Evolutionary conservation across 2,888 invertebrate species (phyloP).

Genomic region (Geotrupes spiniger): DNA sequence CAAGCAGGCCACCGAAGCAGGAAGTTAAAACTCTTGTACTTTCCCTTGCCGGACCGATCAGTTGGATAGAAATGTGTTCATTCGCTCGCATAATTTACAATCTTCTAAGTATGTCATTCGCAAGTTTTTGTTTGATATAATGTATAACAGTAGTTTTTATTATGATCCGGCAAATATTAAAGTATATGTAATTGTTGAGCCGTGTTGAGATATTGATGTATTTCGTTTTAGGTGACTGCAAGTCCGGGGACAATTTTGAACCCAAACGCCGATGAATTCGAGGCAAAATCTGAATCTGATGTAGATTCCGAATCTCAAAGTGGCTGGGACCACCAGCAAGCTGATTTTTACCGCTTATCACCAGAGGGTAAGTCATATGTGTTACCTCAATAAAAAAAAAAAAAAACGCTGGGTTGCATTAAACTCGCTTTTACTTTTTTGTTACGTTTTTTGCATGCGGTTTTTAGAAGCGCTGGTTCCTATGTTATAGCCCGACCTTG

Average conservation of each 20-base stretch:
- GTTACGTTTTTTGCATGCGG: conserved; percentile 2
- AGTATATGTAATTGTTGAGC: not conserved
- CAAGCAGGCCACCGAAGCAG: conserved; percentile 36
- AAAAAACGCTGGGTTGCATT: conserved; percentile 7
- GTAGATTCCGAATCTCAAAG: conserved; percentile 32
- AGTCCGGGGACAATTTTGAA: conserved; percentile 37
- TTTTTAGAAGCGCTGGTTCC: not conserved
- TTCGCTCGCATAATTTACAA: conserved; percentile 32
- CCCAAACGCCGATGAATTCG: conserved; percentile 48
- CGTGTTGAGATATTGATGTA: not conserved
- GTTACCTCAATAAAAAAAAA: too few relatives aligned
- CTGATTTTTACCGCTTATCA: conserved; percentile 31
- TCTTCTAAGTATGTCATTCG: conserved; percentile 13
- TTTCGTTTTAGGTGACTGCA: conserved; percentile 42
- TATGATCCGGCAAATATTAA: not conserved
- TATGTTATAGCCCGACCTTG: too few relatives aligned
- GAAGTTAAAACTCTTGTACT: conserved; percentile 36
- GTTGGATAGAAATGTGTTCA: conserved; percentile 31
- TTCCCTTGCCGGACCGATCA: conserved; percentile 38
- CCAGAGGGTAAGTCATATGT: conserved; percentile 35
- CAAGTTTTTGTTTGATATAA: not conserved
- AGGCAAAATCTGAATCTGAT: conserved; percentile 40
- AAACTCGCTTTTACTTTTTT: conserved; percentile 15
- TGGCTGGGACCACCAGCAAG: conserved; percentile 34
- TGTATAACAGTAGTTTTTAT: not conserved